These are phyloP conservation scores for Henricia sp. DNA, from an alignment of 53 echinoderm and acorn worm species.

Conservation along the genomic window DNA sequence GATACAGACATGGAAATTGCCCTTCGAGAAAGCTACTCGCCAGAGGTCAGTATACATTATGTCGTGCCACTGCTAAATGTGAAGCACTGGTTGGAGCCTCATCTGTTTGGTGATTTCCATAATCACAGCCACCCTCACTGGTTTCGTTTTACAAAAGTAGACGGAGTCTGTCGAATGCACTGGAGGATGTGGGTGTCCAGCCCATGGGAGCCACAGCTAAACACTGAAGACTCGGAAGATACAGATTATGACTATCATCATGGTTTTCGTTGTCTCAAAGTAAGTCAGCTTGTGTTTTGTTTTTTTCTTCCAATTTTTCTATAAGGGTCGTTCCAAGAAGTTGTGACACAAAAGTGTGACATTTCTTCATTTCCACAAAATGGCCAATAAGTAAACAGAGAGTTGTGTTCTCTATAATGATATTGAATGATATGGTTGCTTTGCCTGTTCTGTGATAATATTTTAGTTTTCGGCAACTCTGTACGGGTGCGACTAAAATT, in stretches of 20 bases:
- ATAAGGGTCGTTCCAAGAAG: too few species aligned
- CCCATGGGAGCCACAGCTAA: slow-evolving; percentile 34
- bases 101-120: slow-evolving; percentile 24
- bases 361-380: too few species aligned
- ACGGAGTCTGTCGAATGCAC: slow-evolving; percentile 18
- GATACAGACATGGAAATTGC: slow-evolving; percentile 18
- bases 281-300: not conserved
- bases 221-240: not conserved
- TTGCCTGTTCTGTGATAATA: too few species aligned
- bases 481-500: not conserved
- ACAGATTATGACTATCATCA: not conserved
- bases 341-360: too few species aligned
- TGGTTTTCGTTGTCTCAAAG: slow-evolving; percentile 15
- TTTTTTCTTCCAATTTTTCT: not conserved
- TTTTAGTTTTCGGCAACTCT: not conserved
- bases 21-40: slow-evolving; percentile 23
- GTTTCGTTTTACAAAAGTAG: slow-evolving; percentile 19
- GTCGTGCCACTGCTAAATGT: slow-evolving; percentile 8
- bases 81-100: slow-evolving; percentile 44
- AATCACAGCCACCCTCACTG: slow-evolving; percentile 47
- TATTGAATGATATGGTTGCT: too few species aligned
- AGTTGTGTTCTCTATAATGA: too few species aligned
- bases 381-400: too few species aligned
- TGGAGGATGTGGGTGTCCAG: slow-evolving; percentile 40
- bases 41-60: slow-evolving; percentile 1